Evolutionary conservation across 2,888 invertebrate genomes (phyloP), one percentile per base, ranked within the genome.

Genomic region (Drosophila ustulata): DNA sequence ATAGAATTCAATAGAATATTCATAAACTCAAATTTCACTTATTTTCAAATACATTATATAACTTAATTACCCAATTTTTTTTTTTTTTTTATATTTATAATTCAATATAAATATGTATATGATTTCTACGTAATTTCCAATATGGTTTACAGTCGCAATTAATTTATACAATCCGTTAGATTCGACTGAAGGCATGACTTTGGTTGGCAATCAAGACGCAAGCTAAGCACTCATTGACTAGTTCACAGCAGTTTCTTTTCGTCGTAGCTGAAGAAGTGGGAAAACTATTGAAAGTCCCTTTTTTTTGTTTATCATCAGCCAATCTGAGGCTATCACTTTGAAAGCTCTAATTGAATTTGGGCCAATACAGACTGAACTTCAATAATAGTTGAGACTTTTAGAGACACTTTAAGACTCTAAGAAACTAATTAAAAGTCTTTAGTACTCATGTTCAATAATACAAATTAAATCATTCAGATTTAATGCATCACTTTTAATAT

Each of bases 311-410:
- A 8, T n/a, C 8, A 4, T 25, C 8, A 34, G 34, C 18, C 18
- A 18, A 51, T 34, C 25, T 18, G 18, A 18, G 25, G n/a, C 34
- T 51, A 25, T 25, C 50, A 25, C 23, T 34, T 50, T 23, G 3
- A 49, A 25, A 23, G 32, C n/a, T 34, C 50, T n/a, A 50, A 49
- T 49, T 49, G 6, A 50, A 50, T 32, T 11, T 23, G 11, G 18
- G 8, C 18, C 4, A 25, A 25, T 4, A 7, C 6, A 11, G 3
- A 1, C 18, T 18, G 18, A 18, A 18, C 18, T 1, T 3, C 18
- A 50, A 13, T 9, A 30, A 32, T 1, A 9, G 3, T 32, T 7
- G 3, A 32, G 9, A 3, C 3, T 32, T 8, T 9, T 9, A 8
- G 32, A 3, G 7, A 9, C 3, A 8, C 8, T 8, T 9, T 7